Evolutionary conservation across 1,140 invertebrate genomes (phyloP).

Genomic region (Metopolophium dirhodum): DNA sequence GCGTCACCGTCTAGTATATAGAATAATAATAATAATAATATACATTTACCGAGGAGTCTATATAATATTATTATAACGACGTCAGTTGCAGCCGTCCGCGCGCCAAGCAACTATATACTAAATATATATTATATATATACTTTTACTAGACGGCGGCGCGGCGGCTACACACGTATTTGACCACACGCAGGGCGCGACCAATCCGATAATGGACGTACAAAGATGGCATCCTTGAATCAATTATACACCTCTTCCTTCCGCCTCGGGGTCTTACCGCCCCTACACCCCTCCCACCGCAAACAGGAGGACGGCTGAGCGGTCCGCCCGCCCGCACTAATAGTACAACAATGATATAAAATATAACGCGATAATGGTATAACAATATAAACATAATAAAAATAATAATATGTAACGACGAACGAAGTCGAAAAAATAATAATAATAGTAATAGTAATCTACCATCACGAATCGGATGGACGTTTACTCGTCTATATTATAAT

Average conservation of each 20-base stretch:
- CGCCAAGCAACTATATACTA: neutral
- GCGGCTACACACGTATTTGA: slow-evolving; percentile 25
- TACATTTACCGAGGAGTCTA: neutral
- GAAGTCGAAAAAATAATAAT: neutral
- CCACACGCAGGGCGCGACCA: slow-evolving; percentile 56
- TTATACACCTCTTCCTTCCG: slow-evolving; percentile 57
- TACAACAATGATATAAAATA: slow-evolving; percentile 24
- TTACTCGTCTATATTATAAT: slow-evolving; percentile 26
- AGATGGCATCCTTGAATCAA: slow-evolving; percentile 57
- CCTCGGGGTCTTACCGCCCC: slow-evolving; percentile 22
- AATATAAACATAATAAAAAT: neutral
- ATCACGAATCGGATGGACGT: slow-evolving; percentile 46
- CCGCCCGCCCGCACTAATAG: neutral
- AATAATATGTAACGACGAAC: slow-evolving; percentile 9
- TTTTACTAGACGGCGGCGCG: neutral
- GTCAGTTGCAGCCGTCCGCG: neutral
- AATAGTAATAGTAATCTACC: slow-evolving; percentile 30
- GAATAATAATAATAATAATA: too few relatives aligned
- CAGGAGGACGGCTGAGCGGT: slow-evolving; percentile 4
- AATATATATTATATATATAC: neutral
- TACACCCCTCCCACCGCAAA: neutral
- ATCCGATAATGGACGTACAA: slow-evolving; percentile 57
- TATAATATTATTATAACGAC: neutral
- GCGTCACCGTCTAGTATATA: neutral
- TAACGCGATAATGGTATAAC: slow-evolving; percentile 20